Conservation (phyloP, 2,797 vertebrate genomes). For the Merluccius polli region DNA sequence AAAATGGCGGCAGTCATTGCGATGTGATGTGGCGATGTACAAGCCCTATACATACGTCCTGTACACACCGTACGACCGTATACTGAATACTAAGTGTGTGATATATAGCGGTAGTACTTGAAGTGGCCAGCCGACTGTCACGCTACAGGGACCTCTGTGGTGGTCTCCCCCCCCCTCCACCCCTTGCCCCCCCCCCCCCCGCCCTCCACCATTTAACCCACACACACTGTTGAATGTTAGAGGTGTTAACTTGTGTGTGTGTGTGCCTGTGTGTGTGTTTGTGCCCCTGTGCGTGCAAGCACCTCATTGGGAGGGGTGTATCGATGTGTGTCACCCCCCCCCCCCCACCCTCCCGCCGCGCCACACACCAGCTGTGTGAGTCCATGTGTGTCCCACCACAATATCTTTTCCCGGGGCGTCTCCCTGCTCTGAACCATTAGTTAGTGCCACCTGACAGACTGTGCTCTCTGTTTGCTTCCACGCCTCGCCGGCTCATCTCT, state of each 20-base stretch:
- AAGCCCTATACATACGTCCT: too few species aligned
- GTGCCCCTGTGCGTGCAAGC: not conserved
- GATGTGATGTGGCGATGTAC: too few species aligned
- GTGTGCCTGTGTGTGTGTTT: not conserved
- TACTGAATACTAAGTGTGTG: too few species aligned
- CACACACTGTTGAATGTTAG: not conserved
- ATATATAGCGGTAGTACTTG: too few species aligned
- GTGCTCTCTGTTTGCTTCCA: not conserved
- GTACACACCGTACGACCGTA: too few species aligned
- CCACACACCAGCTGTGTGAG: not conserved
- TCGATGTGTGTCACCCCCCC: not conserved
- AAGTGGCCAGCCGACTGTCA: too few species aligned
- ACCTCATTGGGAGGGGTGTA: not conserved
- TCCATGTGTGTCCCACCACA: not conserved
- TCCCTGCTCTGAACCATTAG: not conserved
- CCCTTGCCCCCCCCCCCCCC: not conserved
- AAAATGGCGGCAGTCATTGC: too few species aligned
- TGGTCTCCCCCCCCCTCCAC: too few species aligned
- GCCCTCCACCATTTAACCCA: slow-evolving; percentile 11
- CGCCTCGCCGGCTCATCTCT: not conserved
- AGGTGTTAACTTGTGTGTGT: not conserved
- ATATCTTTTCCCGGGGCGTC: not conserved
- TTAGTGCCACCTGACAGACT: not conserved
- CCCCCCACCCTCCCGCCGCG: not conserved
- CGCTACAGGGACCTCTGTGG: too few species aligned